These are phyloP conservation scores for Coendou prehensilis DNA, from an alignment of 2,797 vertebrate genomes.

Conservation along the genomic window DNA sequence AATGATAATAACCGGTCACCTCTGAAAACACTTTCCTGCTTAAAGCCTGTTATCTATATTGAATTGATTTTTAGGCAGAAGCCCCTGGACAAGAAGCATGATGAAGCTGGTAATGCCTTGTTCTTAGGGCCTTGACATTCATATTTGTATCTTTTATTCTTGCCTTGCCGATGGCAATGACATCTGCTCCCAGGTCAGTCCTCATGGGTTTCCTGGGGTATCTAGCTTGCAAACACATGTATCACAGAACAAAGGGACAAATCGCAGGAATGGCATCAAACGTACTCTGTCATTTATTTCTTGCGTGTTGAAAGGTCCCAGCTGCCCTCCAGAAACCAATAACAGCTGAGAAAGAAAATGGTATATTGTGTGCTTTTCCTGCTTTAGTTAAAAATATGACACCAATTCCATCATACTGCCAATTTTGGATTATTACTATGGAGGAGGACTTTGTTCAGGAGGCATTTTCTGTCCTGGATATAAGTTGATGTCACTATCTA, in stretches of 20 bases:
- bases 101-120: neutral
- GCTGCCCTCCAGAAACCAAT: slow-evolving; percentile 52
- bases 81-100: neutral
- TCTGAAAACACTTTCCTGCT: neutral
- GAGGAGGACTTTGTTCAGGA: neutral
- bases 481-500: neutral
- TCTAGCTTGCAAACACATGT: neutral
- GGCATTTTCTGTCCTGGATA: neutral
- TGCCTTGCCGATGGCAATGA: neutral
- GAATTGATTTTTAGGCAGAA: slow-evolving; percentile 11
- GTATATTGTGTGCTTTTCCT: neutral
- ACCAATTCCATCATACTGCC: neutral
- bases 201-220: slow-evolving; percentile 62
- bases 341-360: slow-evolving; percentile 57
- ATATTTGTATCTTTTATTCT: slow-evolving; percentile 37
- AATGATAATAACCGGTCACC: neutral
- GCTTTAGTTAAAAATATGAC: neutral
- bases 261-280: fast-evolving
- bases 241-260: slow-evolving; percentile 39
- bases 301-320: slow-evolving; percentile 13
- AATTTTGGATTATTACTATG: neutral
- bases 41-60: neutral
- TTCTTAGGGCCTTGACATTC: slow-evolving; percentile 1
- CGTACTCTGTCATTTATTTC: slow-evolving; percentile 39
- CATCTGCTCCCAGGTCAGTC: neutral